A percentile compares a stretch with the other conserved stretches of the same genome.
Evolutionary conservation across 2,797 vertebrate species (phyloP).

Genomic region (Carapus acus): DNA sequence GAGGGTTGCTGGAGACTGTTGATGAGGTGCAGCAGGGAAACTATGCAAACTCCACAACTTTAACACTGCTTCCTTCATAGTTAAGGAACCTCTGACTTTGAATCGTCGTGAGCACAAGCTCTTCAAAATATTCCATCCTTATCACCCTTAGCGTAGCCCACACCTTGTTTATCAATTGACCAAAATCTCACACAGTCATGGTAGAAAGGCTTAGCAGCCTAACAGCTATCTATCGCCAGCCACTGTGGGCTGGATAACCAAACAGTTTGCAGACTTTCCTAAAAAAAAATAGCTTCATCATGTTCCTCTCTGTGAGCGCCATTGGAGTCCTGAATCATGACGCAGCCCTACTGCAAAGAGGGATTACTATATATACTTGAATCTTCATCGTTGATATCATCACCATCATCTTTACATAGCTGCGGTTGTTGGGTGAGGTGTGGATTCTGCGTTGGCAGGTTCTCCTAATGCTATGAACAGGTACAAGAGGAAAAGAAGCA

Average conservation of each 20-base stretch:
- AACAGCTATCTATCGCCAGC: neutral
- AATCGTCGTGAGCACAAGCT: no score
- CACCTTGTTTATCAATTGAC: constrained; percentile 13
- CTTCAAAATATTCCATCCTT: neutral
- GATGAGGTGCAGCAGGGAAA: no score
- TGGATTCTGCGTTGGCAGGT: constrained; percentile 22
- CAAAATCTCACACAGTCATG: constrained; percentile 9
- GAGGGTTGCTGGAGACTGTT: no score
- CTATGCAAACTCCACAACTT: no score
- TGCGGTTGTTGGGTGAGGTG: constrained; percentile 26
- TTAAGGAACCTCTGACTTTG: no score
- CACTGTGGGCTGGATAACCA: constrained; percentile 10
- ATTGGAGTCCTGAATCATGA: constrained; percentile 22
- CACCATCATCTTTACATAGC: constrained; percentile 12
- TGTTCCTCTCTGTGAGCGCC: constrained; percentile 61
- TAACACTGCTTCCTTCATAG: no score
- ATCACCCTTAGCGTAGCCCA: constrained; percentile 3
- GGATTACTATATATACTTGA: constrained; percentile 58
- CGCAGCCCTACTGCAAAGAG: constrained; percentile 32
- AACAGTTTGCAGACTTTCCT: constrained; percentile 15
- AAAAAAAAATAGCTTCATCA: constrained; percentile 20
- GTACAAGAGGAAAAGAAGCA: constrained; percentile 35
- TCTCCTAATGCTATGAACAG: constrained; percentile 65
- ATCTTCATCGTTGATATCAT: constrained; percentile 35
- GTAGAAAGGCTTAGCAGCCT: neutral